phyloP scores from a whole-genome alignment of 1,140 invertebrate species.

The Protaetia brevitarsis region DNA sequence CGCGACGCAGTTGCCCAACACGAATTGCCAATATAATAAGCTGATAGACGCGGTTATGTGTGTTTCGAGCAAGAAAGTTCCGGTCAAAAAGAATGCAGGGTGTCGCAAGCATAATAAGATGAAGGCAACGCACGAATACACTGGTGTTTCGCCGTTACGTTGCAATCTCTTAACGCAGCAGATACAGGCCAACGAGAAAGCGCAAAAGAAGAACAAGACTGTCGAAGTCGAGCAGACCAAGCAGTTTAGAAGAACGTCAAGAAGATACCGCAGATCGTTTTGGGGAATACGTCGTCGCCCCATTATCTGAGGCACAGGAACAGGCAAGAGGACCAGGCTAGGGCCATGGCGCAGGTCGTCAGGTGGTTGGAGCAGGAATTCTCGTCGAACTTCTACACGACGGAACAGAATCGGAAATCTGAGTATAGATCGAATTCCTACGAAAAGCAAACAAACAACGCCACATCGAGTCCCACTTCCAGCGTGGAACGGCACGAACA shows the following conservation, averaged over 20 bases:
- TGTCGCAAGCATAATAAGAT: slow-evolving; percentile 45
- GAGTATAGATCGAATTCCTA: background rate
- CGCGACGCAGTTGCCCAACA: slow-evolving; percentile 32
- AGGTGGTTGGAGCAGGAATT: slow-evolving; percentile 58
- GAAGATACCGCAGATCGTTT: slow-evolving; percentile 34
- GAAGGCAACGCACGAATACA: slow-evolving; percentile 33
- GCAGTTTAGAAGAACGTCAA: slow-evolving; percentile 29
- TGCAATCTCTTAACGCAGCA: slow-evolving; percentile 51
- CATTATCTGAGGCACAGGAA: slow-evolving; percentile 66
- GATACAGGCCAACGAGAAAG: slow-evolving; percentile 43
- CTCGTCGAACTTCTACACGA: slow-evolving; percentile 36
- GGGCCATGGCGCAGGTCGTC: slow-evolving; percentile 67
- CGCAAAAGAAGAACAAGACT: slow-evolving; percentile 27
- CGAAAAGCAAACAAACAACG: slow-evolving; percentile 9
- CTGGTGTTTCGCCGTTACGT: slow-evolving; percentile 47
- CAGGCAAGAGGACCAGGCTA: slow-evolving; percentile 64
- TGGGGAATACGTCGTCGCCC: slow-evolving; percentile 41
- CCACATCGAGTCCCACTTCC: slow-evolving; percentile 7
- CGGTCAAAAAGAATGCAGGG: slow-evolving; percentile 24
- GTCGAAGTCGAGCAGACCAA: slow-evolving; percentile 26
- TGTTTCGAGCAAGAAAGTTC: slow-evolving; percentile 33
- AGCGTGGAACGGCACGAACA: slow-evolving; percentile 56
- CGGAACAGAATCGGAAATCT: slow-evolving; percentile 29
- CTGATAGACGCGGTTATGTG: slow-evolving; percentile 38
- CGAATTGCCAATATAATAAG: slow-evolving; percentile 35